These are phyloP conservation scores for Periphyllus acericola DNA, from an alignment of 2,888 invertebrate genomes.

Conservation along the genomic window DNA sequence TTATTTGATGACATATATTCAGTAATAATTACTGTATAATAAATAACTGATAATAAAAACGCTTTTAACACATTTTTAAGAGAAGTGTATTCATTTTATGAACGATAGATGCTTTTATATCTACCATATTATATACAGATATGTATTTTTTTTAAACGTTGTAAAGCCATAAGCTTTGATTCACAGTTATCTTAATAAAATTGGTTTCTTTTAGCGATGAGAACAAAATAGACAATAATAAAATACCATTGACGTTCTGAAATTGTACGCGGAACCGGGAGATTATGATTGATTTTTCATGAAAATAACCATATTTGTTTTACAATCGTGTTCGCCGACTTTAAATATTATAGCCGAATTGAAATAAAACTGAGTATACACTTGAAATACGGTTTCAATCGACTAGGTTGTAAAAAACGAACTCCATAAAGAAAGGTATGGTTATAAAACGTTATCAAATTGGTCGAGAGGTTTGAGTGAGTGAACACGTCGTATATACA, in stretches of 20 bases:
- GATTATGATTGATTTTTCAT: constrained; percentile 37
- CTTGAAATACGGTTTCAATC: background rate
- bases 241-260: background rate
- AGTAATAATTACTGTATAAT: too few species aligned
- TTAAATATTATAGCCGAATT: constrained; percentile 16
- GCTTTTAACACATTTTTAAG: too few species aligned
- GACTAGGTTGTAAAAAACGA: constrained; percentile 21
- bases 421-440: background rate
- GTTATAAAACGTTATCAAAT: constrained; percentile 12
- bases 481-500: background rate
- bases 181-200: too few species aligned
- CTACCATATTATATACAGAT: too few species aligned
- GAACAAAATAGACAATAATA: too few species aligned
- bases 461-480: background rate
- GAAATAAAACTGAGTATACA: constrained; percentile 24
- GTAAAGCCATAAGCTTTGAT: too few species aligned
- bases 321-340: constrained; percentile 22
- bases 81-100: too few species aligned
- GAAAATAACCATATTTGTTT: constrained; percentile 17
- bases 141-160: too few species aligned
- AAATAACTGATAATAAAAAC: too few species aligned
- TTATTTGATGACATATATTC: too few species aligned
- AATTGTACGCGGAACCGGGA: background rate
- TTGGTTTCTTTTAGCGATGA: too few species aligned
- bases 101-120: too few species aligned